Conservation (phyloP, 2,888 invertebrate genomes). For the Volucella bombylans region DNA sequence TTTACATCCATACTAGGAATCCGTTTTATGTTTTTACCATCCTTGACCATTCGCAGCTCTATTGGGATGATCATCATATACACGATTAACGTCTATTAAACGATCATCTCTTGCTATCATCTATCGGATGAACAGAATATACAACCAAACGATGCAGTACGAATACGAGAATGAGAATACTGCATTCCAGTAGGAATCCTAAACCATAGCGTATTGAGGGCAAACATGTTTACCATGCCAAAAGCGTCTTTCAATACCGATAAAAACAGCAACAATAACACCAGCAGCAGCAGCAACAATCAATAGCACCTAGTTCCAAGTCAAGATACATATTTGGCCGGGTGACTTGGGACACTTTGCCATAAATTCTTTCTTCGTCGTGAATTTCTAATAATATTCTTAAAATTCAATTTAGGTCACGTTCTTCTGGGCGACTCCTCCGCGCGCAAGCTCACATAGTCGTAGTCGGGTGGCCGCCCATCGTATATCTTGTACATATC, state of each 20-base stretch:
- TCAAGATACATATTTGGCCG: slow-evolving; percentile 57
- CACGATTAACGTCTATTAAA: slow-evolving; percentile 62
- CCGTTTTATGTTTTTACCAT: slow-evolving; percentile 44
- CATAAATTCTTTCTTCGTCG: slow-evolving; percentile 59
- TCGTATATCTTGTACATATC: background rate
- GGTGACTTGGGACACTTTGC: slow-evolving; percentile 62
- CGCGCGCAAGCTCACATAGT: slow-evolving; percentile 18
- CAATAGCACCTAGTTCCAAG: background rate
- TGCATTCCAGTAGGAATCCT: slow-evolving; percentile 63
- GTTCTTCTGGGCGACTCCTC: slow-evolving; percentile 58
- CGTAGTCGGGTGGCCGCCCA: slow-evolving; percentile 32
- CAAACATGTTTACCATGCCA: slow-evolving; percentile 66
- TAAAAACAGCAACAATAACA: slow-evolving; percentile 7
- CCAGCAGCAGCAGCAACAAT: background rate
- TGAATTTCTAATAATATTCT: slow-evolving; percentile 60
- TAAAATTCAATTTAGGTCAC: slow-evolving; percentile 65
- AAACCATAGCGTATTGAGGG: slow-evolving; percentile 59
- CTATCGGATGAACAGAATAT: slow-evolving; percentile 41
- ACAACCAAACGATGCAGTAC: background rate
- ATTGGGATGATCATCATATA: slow-evolving; percentile 36
- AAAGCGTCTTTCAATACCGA: slow-evolving; percentile 30
- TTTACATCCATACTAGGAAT: slow-evolving; percentile 43
- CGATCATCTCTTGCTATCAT: slow-evolving; percentile 57
- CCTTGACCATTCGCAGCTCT: slow-evolving; percentile 46
- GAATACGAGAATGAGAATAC: background rate